Conservation (phyloP, 2,888 invertebrate genomes). For the Apoda limacodes region DNA sequence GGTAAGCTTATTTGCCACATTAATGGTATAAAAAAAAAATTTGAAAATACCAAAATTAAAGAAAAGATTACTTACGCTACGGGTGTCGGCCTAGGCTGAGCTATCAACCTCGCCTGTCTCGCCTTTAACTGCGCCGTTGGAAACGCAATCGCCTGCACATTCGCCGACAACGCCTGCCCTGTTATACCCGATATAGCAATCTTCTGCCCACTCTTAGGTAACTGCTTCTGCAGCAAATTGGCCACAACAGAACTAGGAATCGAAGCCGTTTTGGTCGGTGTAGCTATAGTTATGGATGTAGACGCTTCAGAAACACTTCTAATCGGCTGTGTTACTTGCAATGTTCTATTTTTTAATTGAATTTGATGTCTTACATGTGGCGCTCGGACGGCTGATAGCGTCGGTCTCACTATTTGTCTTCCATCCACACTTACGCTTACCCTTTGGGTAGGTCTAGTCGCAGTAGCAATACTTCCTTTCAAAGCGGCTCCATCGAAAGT, state of each 20-base stretch:
- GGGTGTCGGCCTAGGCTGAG: constrained; percentile 32
- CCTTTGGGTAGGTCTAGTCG: constrained; percentile 27
- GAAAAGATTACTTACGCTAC: constrained; percentile 30
- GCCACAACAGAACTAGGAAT: constrained; percentile 41
- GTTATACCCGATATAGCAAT: constrained; percentile 16
- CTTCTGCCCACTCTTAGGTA: constrained; percentile 33
- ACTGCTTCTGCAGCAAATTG: constrained; percentile 40
- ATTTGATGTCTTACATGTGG: constrained; percentile 39
- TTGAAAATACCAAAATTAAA: not conserved
- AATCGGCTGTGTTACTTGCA: constrained; percentile 28
- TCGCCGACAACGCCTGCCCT: constrained; percentile 32
- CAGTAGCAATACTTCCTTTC: constrained; percentile 28
- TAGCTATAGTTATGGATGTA: constrained; percentile 29
- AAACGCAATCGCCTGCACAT: constrained; percentile 49
- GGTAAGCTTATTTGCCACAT: too few species aligned
- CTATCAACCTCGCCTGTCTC: constrained; percentile 35
- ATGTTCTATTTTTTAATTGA: constrained; percentile 37
- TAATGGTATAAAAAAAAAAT: not conserved
- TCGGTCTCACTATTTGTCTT: constrained; percentile 36
- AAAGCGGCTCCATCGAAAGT: constrained; percentile 25
- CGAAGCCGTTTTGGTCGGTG: constrained; percentile 30
- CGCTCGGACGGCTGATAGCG: constrained; percentile 26
- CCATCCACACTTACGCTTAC: constrained; percentile 41
- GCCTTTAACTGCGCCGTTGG: constrained; percentile 42
- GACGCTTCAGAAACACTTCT: constrained; percentile 25